Percentiles rank a stretch among this genome's conserved stretches.
phyloP scores from a whole-genome alignment of 2,797 vertebrate genomes.

The Eulemur coronatus region DNA sequence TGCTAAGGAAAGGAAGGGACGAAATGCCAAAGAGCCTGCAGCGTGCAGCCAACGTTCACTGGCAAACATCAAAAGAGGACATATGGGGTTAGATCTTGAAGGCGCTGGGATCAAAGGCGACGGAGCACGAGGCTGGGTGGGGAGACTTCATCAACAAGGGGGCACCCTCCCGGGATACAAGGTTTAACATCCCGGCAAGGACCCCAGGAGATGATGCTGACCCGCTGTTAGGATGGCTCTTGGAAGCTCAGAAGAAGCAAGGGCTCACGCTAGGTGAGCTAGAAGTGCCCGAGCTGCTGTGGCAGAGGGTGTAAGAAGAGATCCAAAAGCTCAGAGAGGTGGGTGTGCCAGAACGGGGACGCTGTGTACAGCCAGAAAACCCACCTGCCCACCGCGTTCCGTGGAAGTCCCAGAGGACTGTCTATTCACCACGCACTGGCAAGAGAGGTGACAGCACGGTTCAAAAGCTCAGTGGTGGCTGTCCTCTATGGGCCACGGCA shows the following conservation, averaged over 20 bases:
- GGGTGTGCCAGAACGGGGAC: too few species aligned
- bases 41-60: not conserved
- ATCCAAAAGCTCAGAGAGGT: not conserved
- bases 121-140: rapidly evolving
- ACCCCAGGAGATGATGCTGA: not conserved
- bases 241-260: not conserved
- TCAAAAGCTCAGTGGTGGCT: not conserved
- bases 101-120: not conserved
- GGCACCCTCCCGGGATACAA: not conserved
- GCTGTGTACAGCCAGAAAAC: not conserved
- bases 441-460: rapidly evolving
- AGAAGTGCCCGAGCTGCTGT: not conserved
- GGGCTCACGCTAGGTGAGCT: not conserved
- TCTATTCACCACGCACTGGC: not conserved
- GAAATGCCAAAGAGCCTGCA: not conserved
- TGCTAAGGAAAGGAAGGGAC: not conserved
- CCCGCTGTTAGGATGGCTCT: rapidly evolving
- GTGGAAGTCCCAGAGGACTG: not conserved
- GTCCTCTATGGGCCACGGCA: not conserved
- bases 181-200: not conserved
- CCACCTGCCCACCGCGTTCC: not conserved
- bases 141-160: not conserved
- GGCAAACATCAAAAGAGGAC: not conserved
- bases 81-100: not conserved
- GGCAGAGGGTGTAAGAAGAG: not conserved